Evolutionary conservation across 2,888 invertebrate species (phyloP), one percentile per base, ranked within the genome.

Genomic region (Oligia fasciuncula): DNA sequence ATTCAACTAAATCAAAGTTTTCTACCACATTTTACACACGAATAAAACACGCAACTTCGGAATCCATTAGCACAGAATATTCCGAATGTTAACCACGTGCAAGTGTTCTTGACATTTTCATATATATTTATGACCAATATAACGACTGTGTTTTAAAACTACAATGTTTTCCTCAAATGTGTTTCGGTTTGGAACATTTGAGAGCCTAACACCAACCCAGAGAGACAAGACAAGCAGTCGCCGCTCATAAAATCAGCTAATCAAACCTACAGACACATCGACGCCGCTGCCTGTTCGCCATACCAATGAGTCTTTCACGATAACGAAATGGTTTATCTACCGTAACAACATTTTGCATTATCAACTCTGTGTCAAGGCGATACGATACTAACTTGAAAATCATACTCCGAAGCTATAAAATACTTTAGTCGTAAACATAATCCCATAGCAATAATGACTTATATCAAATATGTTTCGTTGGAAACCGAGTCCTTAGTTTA

Each of bases 241-340:
- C 94, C 93, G 90, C 91, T 93, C 93, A 92, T 94, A 94, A 96
- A 95, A 93, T 93, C 92, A 95, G 93, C 95, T 96, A 96, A 96
- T 96, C 95, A 95, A 94, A 93, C 94, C 93, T 91, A 95, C 95
- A 96, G 96, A 96, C 96, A 94, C 94, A 94, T 94, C 94, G 96
- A 95, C 96, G 96, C 96, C 95, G 93, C 90, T 90, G 94, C 94
- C 93, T 93, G 95, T 89, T 92, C 92, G 94, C 95, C 95, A 94
- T 94, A 94, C 94, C 94, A 94, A 95, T 93, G 92, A 93, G 85
- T 77, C 79, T 77, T 49, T 63, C 81, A 68, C 85, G 87, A 84
- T 82, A 79, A 84, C 90, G 85, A 90, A 95, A 92, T 87, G 91
- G 72, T 93, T 54, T 92, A 94, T 90, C 86, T 77, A 78, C 89